Evolutionary conservation across 2,797 vertebrate genomes (phyloP).

Genomic region (Bucorvus abyssinicus): DNA sequence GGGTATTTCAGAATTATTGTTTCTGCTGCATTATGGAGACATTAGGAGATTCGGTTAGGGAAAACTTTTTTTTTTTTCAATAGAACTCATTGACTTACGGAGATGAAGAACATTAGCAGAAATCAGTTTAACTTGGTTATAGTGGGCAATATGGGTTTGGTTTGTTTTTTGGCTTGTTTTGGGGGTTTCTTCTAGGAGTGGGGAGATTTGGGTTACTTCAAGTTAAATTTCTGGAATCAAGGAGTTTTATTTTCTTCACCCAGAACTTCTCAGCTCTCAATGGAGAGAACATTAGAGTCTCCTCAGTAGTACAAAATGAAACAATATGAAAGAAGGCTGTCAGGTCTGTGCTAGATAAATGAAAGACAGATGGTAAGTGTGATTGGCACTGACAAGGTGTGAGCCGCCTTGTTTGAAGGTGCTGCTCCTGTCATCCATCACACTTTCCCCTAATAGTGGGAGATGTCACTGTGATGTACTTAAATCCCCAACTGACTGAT

Average conservation of each 20-base stretch:
- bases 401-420: slow-evolving; percentile 77
- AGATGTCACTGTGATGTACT: slow-evolving; percentile 73
- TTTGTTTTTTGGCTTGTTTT: background rate
- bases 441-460: slow-evolving; percentile 78
- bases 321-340: slow-evolving; percentile 64
- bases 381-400: slow-evolving; percentile 75
- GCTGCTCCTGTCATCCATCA: slow-evolving; percentile 85
- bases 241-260: background rate
- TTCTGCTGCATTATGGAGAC: background rate
- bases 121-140: background rate
- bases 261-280: background rate
- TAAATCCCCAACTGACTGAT: slow-evolving; percentile 46
- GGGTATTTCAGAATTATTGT: background rate
- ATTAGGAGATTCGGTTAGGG: background rate
- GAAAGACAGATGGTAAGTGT: slow-evolving; percentile 82
- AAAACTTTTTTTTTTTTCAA: background rate
- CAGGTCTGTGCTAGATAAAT: slow-evolving; percentile 68
- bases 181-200: background rate
- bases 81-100: background rate
- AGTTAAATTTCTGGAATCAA: background rate
- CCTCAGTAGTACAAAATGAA: slow-evolving; percentile 75
- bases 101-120: background rate
- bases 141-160: background rate
- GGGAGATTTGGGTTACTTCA: background rate
- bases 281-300: slow-evolving; percentile 52